Percentiles rank a stretch among this genome's conserved stretches.
Evolutionary conservation across 2,888 invertebrate genomes (phyloP).

Genomic region (Pelosia muscerda): DNA sequence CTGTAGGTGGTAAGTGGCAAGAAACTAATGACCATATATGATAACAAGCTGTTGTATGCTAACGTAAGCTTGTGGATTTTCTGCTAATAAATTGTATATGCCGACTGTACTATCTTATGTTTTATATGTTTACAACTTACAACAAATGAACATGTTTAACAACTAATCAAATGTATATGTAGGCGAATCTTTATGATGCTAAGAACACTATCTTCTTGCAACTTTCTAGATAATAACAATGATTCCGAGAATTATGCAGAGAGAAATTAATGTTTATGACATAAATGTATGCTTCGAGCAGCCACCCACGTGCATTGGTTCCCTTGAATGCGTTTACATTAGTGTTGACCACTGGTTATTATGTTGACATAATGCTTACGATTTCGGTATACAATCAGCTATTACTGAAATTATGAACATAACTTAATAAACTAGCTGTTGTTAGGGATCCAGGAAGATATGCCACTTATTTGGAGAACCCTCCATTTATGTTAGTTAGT

Average conservation of each 20-base stretch:
- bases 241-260: conserved; percentile 33
- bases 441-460: no score
- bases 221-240: conserved; percentile 49
- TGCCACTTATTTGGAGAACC: no score
- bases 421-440: neutral
- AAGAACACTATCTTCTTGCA: conserved; percentile 38
- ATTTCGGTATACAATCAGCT: conserved; percentile 3
- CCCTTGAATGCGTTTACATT: neutral
- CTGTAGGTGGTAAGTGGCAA: no score
- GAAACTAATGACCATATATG: no score
- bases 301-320: conserved; percentile 17
- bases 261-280: conserved; percentile 30
- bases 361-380: conserved; percentile 6
- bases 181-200: conserved; percentile 39
- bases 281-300: conserved; percentile 7
- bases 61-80: neutral
- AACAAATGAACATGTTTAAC: conserved; percentile 40
- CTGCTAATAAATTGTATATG: neutral
- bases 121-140: conserved; percentile 23
- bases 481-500: neutral
- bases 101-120: neutral
- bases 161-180: conserved; percentile 32
- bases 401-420: neutral
- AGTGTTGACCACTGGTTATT: conserved; percentile 8
- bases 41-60: no score